phyloP scores from a whole-genome alignment of 2,113 vertebrate species.

The Bubo scandiacus region DNA sequence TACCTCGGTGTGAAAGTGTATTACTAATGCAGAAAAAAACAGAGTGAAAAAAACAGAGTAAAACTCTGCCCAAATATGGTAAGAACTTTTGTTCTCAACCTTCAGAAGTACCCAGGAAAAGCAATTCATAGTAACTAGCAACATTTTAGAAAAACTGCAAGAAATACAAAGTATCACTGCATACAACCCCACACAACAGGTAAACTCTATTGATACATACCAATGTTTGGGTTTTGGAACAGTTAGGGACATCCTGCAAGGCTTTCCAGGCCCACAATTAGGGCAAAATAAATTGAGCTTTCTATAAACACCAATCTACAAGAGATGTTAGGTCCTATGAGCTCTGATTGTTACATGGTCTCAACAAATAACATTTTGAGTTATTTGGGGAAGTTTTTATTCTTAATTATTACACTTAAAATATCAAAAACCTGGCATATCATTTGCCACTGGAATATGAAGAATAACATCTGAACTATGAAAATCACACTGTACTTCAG shows the following conservation, averaged over 20 bases:
- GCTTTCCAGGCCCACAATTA: not conserved
- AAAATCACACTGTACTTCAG: not conserved
- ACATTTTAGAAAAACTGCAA: not conserved
- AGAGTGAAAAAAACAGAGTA: no score
- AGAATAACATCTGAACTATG: not conserved
- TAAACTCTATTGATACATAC: not conserved
- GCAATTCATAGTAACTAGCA: not conserved
- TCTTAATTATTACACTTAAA: not conserved
- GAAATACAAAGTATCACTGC: not conserved
- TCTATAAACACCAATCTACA: not conserved
- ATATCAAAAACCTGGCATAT: not conserved
- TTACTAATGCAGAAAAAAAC: not conserved
- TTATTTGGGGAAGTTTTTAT: not conserved
- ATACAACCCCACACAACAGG: not conserved
- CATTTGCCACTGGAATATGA: not conserved
- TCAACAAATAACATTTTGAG: not conserved
- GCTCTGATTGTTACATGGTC: not conserved
- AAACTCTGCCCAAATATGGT: not conserved
- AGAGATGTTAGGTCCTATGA: not conserved
- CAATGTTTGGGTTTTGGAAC: fast-evolving
- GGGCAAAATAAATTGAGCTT: not conserved
- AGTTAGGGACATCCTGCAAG: not conserved
- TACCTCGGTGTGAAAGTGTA: not conserved
- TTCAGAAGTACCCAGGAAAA: not conserved
- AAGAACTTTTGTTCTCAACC: not conserved